These are phyloP conservation scores for Wasmannia auropunctata DNA, from an alignment of 1,140 invertebrate genomes.

Conservation along the genomic window DNA sequence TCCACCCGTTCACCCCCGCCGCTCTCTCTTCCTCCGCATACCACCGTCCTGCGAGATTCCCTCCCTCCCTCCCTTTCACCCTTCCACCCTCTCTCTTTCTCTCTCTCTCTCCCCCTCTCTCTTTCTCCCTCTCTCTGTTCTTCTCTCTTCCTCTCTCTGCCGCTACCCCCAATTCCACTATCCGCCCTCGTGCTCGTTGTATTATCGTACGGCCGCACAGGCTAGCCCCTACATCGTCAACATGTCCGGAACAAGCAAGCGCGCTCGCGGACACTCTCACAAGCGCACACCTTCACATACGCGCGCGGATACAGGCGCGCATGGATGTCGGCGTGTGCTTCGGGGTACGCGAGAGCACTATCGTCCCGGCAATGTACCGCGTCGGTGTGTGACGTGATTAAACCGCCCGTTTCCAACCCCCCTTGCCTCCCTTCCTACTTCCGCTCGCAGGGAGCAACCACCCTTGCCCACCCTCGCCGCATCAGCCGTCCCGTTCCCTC, in stretches of 20 bases:
- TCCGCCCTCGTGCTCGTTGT: conserved; percentile 72
- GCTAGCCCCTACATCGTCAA: conserved; percentile 81
- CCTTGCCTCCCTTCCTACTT: background rate
- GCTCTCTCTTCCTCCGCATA: conserved; percentile 56
- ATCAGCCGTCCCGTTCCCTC: conserved; percentile 23
- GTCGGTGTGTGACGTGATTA: conserved; percentile 78
- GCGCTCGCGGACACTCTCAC: conserved; percentile 37
- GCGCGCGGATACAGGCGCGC: conserved; percentile 10
- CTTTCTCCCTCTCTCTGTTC: conserved; percentile 8
- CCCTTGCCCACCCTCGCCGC: conserved; percentile 44
- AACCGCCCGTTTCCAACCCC: conserved; percentile 65
- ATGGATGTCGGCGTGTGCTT: conserved; percentile 38
- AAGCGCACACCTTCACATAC: no score
- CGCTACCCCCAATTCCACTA: conserved; percentile 53
- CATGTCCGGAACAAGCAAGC: conserved; percentile 75
- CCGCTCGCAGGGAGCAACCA: conserved; percentile 48
- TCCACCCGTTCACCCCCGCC: conserved; percentile 48
- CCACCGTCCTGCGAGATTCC: conserved; percentile 53
- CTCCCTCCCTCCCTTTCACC: conserved; percentile 6
- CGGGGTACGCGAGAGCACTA: conserved; percentile 45
- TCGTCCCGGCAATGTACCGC: conserved; percentile 60
- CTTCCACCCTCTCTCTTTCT: background rate
- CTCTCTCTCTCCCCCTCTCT: conserved; percentile 29
- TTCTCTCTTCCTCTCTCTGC: background rate
- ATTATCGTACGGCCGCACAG: conserved; percentile 79